Conservation (phyloP, 2,888 invertebrate genomes). For the Folsomia candida region DNA sequence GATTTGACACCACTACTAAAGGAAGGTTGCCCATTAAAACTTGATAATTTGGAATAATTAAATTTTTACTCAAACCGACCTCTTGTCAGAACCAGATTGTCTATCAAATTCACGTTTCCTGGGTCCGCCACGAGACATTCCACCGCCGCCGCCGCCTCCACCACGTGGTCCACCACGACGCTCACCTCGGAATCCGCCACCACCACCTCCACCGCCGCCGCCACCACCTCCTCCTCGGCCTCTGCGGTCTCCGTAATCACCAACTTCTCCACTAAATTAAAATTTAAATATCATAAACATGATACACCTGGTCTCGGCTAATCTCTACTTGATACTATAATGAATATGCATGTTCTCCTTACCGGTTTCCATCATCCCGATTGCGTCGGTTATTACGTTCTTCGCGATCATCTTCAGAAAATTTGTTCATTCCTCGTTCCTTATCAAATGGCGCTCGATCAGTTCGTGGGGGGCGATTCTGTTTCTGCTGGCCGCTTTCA, state of each 20-base stretch:
- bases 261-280: slow-evolving; percentile 36
- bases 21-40: neutral
- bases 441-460: slow-evolving; percentile 41
- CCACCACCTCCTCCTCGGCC: slow-evolving; percentile 56
- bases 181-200: slow-evolving; percentile 53
- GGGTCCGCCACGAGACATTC: slow-evolving; percentile 65
- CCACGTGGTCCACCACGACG: slow-evolving; percentile 44
- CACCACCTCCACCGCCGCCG: slow-evolving; percentile 47
- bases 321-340: too few relatives aligned
- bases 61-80: too few relatives aligned
- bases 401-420: slow-evolving; percentile 64
- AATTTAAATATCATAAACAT: neutral
- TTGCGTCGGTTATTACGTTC: slow-evolving; percentile 69
- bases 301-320: neutral
- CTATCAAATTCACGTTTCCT: slow-evolving; percentile 92
- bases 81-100: slow-evolving; percentile 91
- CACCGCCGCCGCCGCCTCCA: too few relatives aligned
- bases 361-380: slow-evolving; percentile 51
- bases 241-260: slow-evolving; percentile 42
- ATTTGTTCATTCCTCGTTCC: slow-evolving; percentile 58
- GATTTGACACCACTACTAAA: slow-evolving; percentile 78
- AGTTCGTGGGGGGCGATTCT: slow-evolving; percentile 42
- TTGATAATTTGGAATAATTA: too few relatives aligned
- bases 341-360: too few relatives aligned
- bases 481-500: slow-evolving; percentile 32